phyloP scores from a whole-genome alignment of 92 coral and sea anemone species.

The Chrysogorgia sp. region DNA sequence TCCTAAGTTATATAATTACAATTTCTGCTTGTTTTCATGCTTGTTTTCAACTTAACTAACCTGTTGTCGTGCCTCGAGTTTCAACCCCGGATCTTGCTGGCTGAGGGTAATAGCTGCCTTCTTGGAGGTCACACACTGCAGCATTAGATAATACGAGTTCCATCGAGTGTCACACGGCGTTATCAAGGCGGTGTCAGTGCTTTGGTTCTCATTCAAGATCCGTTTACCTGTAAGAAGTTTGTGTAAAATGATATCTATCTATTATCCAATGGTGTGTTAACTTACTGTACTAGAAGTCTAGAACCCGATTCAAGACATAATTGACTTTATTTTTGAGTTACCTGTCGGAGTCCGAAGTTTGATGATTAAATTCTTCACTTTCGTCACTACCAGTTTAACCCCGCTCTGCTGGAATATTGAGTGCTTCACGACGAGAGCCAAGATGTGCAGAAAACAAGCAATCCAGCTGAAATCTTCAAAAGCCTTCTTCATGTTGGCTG shows the following conservation, averaged over 20 bases:
- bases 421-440: neutral
- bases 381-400: neutral
- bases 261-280: too few relatives aligned
- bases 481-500: conserved; percentile 5
- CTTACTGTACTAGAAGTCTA: too few relatives aligned
- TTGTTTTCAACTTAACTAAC: too few relatives aligned
- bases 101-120: neutral
- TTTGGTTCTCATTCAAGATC: neutral
- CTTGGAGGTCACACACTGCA: neutral
- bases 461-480: neutral
- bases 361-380: neutral
- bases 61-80: conserved; percentile 2
- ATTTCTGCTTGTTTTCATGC: too few relatives aligned
- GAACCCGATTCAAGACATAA: too few relatives aligned
- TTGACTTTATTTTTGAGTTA: neutral
- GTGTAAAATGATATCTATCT: too few relatives aligned
- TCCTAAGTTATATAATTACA: too few relatives aligned
- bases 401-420: neutral
- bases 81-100: neutral
- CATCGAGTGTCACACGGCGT: conserved; percentile 4
- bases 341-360: neutral
- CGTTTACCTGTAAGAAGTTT: neutral
- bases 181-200: conserved; percentile 1
- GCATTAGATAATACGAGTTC: neutral
- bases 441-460: neutral